phyloP scores from a whole-genome alignment of 2,888 invertebrate genomes.

The Eilema caniola region DNA sequence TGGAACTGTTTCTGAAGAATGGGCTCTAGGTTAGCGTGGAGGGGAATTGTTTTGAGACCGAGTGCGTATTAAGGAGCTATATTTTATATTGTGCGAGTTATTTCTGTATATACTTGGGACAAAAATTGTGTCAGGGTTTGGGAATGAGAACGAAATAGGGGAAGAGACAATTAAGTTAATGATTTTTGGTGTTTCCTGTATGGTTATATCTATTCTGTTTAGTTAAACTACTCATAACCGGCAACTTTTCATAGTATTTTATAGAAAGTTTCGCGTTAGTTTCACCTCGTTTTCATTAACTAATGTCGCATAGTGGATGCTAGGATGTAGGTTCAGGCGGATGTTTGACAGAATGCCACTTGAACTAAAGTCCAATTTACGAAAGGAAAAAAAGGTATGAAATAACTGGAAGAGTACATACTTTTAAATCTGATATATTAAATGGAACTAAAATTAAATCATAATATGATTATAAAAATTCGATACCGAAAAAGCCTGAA shows the following conservation, averaged over 20 bases:
- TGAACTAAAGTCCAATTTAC: too few relatives aligned
- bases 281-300: not conserved
- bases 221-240: too few relatives aligned
- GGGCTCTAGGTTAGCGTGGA: conserved; percentile 6
- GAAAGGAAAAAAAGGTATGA: too few relatives aligned
- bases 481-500: too few relatives aligned
- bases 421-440: too few relatives aligned
- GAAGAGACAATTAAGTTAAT: not conserved
- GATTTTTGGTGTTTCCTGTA: not conserved
- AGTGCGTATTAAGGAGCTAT: not conserved
- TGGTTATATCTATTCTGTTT: not conserved
- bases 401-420: too few relatives aligned
- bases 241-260: not conserved
- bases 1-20: conserved; percentile 18
- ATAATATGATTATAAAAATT: too few relatives aligned
- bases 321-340: too few relatives aligned
- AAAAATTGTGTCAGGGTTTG: not conserved
- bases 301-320: too few relatives aligned
- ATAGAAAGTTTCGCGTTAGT: not conserved
- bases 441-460: too few relatives aligned
- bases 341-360: too few relatives aligned
- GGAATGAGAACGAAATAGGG: not conserved
- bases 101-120: not conserved
- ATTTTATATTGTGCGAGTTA: not conserved
- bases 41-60: conserved; percentile 11